A percentile compares a stretch with the other conserved stretches of the same genome.
These are phyloP conservation scores for Pogonocichla stellata DNA, from an alignment of 2,113 vertebrate genomes.

Conservation along the genomic window DNA sequence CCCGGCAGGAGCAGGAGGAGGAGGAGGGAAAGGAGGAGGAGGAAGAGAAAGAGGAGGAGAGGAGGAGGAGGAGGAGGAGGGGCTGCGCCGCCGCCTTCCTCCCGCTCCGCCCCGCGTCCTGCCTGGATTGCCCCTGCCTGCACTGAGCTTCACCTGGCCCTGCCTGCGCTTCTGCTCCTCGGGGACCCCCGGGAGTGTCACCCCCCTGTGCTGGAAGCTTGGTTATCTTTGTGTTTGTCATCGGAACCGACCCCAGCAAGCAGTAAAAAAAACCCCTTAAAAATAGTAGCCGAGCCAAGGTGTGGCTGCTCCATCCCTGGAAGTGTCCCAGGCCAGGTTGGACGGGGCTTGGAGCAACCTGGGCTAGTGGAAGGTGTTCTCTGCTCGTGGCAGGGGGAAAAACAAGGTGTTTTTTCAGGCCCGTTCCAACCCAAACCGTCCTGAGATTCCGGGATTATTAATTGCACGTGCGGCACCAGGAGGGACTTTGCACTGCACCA, in stretches of 20 bases:
- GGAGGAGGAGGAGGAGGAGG: background rate
- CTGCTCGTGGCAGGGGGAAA: background rate
- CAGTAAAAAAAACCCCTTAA: background rate
- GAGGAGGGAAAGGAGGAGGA: background rate
- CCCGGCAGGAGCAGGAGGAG: background rate
- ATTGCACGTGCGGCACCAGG: rapidly evolving
- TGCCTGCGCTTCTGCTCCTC: background rate
- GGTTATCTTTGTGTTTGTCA: rapidly evolving
- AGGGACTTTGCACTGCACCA: background rate
- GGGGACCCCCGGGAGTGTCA: background rate
- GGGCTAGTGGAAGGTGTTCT: background rate
- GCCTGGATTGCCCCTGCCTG: background rate
- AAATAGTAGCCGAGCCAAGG: background rate
- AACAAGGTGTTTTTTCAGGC: background rate
- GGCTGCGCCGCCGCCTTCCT: background rate
- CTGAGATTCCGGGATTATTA: background rate
- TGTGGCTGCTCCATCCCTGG: background rate
- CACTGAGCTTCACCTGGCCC: background rate
- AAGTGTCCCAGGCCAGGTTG: background rate
- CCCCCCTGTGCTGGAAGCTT: background rate
- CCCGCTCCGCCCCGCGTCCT: background rate
- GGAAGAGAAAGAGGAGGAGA: background rate
- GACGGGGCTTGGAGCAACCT: rapidly evolving
- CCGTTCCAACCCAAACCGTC: background rate
- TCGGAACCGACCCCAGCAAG: rapidly evolving